Evolutionary conservation across 92 coral and sea anemone species (phyloP).

Genomic region (Meandrina meandrites): DNA sequence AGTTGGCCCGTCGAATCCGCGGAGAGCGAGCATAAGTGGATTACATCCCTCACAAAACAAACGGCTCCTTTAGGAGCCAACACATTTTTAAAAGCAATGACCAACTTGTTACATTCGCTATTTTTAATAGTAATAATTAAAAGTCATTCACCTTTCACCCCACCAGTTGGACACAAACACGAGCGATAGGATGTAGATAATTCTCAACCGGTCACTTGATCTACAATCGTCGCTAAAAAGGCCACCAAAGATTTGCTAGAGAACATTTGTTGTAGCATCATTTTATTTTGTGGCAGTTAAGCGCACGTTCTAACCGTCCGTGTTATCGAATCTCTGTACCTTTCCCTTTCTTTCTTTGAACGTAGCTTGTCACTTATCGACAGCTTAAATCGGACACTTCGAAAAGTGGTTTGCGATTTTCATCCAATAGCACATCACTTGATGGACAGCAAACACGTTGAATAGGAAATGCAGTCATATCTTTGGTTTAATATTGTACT

Average conservation of each 20-base stretch:
- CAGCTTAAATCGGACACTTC: background rate
- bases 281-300: background rate
- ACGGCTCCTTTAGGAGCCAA: slow-evolving; percentile 92
- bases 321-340: background rate
- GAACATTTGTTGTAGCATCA: background rate
- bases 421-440: background rate
- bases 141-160: background rate
- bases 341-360: background rate
- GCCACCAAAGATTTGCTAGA: too few species aligned
- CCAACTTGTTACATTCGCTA: slow-evolving; percentile 19
- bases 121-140: too few species aligned
- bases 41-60: slow-evolving; percentile 33
- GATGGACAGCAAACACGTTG: too few species aligned
- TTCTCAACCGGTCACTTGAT: too few species aligned
- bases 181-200: too few species aligned
- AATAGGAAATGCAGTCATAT: background rate
- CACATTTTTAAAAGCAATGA: slow-evolving; percentile 39
- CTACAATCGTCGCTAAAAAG: too few species aligned
- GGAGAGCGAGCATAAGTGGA: slow-evolving; percentile 60
- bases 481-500: background rate
- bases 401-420: too few species aligned
- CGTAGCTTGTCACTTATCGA: background rate
- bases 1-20: slow-evolving; percentile 93
- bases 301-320: background rate
- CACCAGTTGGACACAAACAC: background rate